phyloP scores from a whole-genome alignment of 2,888 invertebrate species.

The Tenthredo livida region DNA sequence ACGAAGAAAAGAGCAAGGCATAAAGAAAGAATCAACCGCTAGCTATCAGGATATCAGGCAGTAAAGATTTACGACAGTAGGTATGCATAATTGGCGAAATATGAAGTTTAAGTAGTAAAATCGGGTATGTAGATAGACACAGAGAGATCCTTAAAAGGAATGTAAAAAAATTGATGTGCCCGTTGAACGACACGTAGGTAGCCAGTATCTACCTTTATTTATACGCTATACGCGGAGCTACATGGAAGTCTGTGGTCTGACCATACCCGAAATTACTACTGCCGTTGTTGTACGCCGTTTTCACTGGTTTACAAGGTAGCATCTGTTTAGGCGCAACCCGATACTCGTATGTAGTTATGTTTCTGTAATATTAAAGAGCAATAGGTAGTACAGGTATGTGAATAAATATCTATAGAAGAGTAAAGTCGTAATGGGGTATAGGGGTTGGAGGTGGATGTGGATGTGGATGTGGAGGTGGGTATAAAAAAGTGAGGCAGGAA shows the following conservation, averaged over 20 bases:
- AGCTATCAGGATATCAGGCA: not conserved
- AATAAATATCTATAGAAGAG: not conserved
- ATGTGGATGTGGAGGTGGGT: not conserved
- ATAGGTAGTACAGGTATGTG: not conserved
- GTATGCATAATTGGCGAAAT: not conserved
- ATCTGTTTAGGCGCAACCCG: slow-evolving; percentile 18
- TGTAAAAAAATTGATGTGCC: not conserved
- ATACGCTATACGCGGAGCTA: not conserved
- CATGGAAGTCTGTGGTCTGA: slow-evolving; percentile 18
- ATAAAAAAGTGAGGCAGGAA: not conserved
- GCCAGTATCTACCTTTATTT: not conserved
- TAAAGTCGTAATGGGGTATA: not conserved
- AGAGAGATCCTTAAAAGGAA: not conserved
- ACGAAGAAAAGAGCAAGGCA: not conserved
- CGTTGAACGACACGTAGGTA: slow-evolving; percentile 1
- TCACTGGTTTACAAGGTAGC: not conserved
- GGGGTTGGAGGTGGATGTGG: not conserved
- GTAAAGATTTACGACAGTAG: not conserved
- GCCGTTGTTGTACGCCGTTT: slow-evolving; percentile 28
- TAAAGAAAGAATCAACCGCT: not conserved
- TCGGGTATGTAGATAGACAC: not conserved
- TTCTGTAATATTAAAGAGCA: not conserved
- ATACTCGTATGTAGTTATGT: not conserved
- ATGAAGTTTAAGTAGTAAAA: not conserved
- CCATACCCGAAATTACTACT: slow-evolving; percentile 46